These are phyloP conservation scores for Trachurus trachurus DNA, from an alignment of 2,797 vertebrate genomes.

Conservation along the genomic window DNA sequence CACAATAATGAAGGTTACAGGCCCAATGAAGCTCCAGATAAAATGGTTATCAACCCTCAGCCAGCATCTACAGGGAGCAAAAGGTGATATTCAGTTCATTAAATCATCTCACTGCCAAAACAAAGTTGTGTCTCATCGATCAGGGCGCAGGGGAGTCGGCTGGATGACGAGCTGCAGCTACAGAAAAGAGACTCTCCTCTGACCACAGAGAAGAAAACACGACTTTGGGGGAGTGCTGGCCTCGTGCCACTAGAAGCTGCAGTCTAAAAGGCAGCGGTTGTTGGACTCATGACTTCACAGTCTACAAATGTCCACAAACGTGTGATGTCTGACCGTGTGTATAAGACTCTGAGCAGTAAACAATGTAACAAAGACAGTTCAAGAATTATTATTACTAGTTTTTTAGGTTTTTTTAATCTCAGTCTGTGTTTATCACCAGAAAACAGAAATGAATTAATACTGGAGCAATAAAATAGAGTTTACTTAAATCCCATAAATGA, in stretches of 20 bases:
- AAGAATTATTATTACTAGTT: conserved; percentile 1
- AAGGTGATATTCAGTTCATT: conserved; percentile 62
- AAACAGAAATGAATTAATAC: conserved; percentile 51
- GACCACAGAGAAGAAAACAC: conserved; percentile 73
- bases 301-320: conserved; percentile 72
- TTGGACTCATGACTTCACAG: conserved; percentile 73
- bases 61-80: conserved; percentile 90
- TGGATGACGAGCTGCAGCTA: conserved; percentile 62
- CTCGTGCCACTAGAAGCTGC: conserved; percentile 63
- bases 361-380: conserved; percentile 40
- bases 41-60: conserved; percentile 98
- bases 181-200: conserved; percentile 56
- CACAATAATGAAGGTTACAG: conserved; percentile 95
- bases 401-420: conserved; percentile 13
- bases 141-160: conserved; percentile 45
- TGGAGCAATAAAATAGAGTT: conserved; percentile 29
- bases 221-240: conserved; percentile 69
- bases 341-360: conserved; percentile 54
- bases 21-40: conserved; percentile 99
- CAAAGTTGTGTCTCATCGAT: conserved; percentile 72
- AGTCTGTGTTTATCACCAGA: conserved; percentile 43
- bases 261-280: conserved; percentile 61
- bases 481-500: conserved; percentile 67
- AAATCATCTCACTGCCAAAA: conserved; percentile 73
- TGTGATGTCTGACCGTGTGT: conserved; percentile 42